phyloP scores from a whole-genome alignment of 2,113 vertebrate genomes.

The Laticauda laticaudata region DNA sequence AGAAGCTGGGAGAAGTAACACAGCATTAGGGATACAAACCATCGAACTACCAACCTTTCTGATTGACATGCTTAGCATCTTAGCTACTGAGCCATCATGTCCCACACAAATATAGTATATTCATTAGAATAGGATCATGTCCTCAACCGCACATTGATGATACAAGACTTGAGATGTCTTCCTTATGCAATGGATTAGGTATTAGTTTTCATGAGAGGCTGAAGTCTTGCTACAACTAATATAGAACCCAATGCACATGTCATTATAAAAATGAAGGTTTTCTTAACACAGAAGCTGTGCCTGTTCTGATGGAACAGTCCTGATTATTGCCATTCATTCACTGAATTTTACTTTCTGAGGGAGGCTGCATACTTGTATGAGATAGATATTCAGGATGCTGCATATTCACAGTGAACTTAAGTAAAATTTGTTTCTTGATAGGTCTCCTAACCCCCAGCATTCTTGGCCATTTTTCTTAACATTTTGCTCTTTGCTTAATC shows the following conservation, averaged over 20 bases:
- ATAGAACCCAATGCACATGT: background rate
- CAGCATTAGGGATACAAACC: too few relatives aligned
- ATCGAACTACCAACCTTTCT: too few relatives aligned
- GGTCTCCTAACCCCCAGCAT: background rate
- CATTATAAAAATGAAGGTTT: background rate
- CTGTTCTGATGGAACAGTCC: background rate
- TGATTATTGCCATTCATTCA: background rate
- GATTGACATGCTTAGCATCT: too few relatives aligned
- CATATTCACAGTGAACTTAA: background rate
- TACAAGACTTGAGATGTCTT: background rate
- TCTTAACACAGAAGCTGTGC: background rate
- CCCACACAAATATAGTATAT: background rate
- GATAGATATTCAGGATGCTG: background rate
- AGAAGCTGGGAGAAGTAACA: too few relatives aligned
- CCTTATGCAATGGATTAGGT: background rate
- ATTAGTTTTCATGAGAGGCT: background rate
- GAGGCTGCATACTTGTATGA: background rate
- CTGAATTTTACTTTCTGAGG: background rate
- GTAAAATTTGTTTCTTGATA: background rate
- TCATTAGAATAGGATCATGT: background rate
- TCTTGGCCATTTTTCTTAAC: background rate
- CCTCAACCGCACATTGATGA: background rate
- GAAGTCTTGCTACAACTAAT: background rate
- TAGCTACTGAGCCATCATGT: too few relatives aligned
- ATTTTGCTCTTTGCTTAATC: constrained; percentile 4